These are phyloP conservation scores for Carassius auratus DNA, from an alignment of 2,113 vertebrate genomes.

Conservation along the genomic window DNA sequence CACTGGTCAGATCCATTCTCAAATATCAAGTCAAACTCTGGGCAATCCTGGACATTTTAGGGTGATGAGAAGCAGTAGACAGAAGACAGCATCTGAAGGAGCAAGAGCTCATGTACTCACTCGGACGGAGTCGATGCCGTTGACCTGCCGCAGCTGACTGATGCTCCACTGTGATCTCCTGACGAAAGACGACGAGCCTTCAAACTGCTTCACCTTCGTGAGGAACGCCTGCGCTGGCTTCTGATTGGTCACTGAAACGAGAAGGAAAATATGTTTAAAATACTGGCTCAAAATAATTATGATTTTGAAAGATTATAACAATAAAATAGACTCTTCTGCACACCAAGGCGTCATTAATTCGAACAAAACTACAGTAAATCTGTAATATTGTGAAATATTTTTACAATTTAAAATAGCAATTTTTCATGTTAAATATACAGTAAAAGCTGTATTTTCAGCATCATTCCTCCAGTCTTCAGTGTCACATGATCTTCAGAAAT, in stretches of 20 bases:
- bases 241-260: slow-evolving; percentile 91
- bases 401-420: neutral
- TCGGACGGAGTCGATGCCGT: slow-evolving; percentile 89
- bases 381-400: neutral
- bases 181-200: slow-evolving; percentile 88
- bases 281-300: neutral
- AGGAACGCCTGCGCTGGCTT: slow-evolving; percentile 88
- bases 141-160: slow-evolving; percentile 92
- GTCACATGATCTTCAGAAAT: too few relatives aligned
- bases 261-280: slow-evolving; percentile 47
- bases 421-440: neutral
- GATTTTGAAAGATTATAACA: neutral
- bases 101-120: slow-evolving; percentile 75
- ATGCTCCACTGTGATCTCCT: slow-evolving; percentile 94
- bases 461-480: too few relatives aligned
- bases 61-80: neutral
- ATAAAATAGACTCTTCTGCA: too few relatives aligned
- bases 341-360: too few relatives aligned
- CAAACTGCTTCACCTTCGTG: slow-evolving; percentile 98
- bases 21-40: slow-evolving; percentile 95
- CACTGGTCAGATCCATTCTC: slow-evolving; percentile 96
- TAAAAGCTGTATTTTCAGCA: too few relatives aligned
- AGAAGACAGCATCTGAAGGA: neutral
- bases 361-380: neutral
- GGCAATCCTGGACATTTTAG: slow-evolving; percentile 82